Percentiles rank a stretch among this genome's conserved stretches.
Evolutionary conservation across 37 sponge, comb jelly and placozoan species (phyloP).

Genomic region (Aplysina aerophoba): DNA sequence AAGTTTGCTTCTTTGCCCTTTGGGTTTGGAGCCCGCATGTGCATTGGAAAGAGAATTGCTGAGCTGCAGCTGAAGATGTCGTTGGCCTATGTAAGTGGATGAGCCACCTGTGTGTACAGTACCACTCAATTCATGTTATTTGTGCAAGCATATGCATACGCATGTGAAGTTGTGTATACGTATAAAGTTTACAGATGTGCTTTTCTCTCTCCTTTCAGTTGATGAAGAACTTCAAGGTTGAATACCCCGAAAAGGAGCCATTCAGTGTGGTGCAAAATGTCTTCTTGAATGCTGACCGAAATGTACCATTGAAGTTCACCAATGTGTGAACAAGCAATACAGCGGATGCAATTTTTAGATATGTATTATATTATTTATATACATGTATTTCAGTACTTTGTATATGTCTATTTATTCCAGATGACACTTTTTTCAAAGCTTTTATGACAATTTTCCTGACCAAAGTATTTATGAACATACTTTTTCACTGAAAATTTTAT

Average conservation of each 20-base stretch:
- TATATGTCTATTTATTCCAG: too few species aligned
- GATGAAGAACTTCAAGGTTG: constrained; percentile 46
- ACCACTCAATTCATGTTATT: background rate
- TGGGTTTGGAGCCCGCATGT: constrained; percentile 70
- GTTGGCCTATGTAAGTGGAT: constrained; percentile 37
- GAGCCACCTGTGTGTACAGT: background rate
- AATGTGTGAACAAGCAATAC: background rate
- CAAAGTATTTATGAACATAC: too few species aligned
- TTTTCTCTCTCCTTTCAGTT: constrained; percentile 1
- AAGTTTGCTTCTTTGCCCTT: constrained; percentile 57
- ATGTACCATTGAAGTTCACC: constrained; percentile 4
- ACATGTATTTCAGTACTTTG: too few species aligned
- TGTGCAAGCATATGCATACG: background rate
- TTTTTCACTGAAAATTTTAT: too few species aligned
- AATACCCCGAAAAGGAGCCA: constrained; percentile 26
- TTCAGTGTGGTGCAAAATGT: constrained; percentile 40
- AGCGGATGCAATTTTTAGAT: background rate
- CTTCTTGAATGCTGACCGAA: constrained; percentile 38
- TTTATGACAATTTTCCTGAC: too few species aligned
- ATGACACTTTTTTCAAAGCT: too few species aligned
- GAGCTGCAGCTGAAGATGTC: constrained; percentile 67
- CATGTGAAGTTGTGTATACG: background rate
- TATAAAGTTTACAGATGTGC: background rate
- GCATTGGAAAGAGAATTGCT: constrained; percentile 67
- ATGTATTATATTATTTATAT: too few species aligned